Base-by-base conservation (phyloP, 2,797 vertebrate species). In the Mormyrus hasselquistii region DNA sequence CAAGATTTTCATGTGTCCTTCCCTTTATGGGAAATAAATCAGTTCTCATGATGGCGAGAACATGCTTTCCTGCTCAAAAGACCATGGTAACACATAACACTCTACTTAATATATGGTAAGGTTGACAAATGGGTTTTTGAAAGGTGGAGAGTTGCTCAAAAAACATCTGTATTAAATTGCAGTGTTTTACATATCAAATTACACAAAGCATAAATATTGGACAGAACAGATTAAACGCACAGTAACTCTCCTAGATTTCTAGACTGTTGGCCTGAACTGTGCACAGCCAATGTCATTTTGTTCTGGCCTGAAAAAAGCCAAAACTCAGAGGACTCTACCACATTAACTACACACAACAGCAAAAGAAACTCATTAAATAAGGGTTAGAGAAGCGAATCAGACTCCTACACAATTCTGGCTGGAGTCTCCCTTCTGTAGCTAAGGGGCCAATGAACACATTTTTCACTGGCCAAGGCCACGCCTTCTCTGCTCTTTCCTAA, bases 361-460 rank as follows among this genome's bases (percentile, higher is more conserved):
- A 86, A 52, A 49, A 84, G 69, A 89, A 69, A n/a, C 57, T 86
- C 88, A 89, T 86, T 86, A 73, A 86, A 73, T 14, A 14, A 50
- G 34, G 59, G 25, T n/a, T 89, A 89, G 38, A 69, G 16, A 86
- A 62, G 12, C 52, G 86, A 86, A 82, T 55, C 88, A 65, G 55
- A 50, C 82, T 65, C 41, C 83, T 89, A 53, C 57, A 50, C 79
- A 44, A 16, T 10, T 59, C 53, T 62, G 41, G 9, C 44, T 55
- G 55, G 57, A 44, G 57, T 65, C 25, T 34, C 44, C n/a, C 19
- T 53, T 34, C 29, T 44, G 16, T 55, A 6, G 55, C 59, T 22
- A 22, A 65, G 82, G 62, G 41, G 14, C 52, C 25, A 44, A 57
- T 22, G 14, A 47, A n/a, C 57, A 2, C 34, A 44, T 47, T 49